Evolutionary conservation across 1,140 invertebrate species (phyloP).

Genomic region (Polypedilum vanderplanki): DNA sequence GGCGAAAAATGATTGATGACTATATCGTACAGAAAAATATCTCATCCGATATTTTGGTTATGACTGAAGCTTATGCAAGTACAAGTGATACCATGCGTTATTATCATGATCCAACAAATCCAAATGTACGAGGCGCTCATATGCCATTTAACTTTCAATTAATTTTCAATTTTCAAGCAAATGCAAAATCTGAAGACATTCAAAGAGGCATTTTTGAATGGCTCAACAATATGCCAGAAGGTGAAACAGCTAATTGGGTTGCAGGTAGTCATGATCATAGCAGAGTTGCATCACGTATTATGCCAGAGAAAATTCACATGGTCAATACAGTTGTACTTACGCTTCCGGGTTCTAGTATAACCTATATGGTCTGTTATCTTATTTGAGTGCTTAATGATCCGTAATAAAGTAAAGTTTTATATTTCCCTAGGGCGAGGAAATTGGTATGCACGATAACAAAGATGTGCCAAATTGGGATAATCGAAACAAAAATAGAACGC

Average conservation of each 20-base stretch:
- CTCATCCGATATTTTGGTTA: constrained; percentile 43
- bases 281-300: constrained; percentile 50
- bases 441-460: constrained; percentile 59
- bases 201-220: constrained; percentile 46
- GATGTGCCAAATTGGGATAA: constrained; percentile 45
- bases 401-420: constrained; percentile 36
- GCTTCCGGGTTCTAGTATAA: constrained; percentile 61
- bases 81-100: constrained; percentile 48
- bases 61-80: constrained; percentile 52
- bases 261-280: constrained; percentile 60
- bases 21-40: constrained; percentile 38
- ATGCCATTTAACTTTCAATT: constrained; percentile 56
- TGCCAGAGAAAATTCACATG: constrained; percentile 49
- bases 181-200: constrained; percentile 48
- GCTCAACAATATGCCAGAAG: constrained; percentile 46
- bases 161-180: constrained; percentile 43
- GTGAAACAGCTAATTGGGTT: constrained; percentile 52
- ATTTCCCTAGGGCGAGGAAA: constrained; percentile 66
- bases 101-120: constrained; percentile 43
- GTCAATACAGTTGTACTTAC: constrained; percentile 57
- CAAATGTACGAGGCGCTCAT: constrained; percentile 48
- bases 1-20: constrained; percentile 52
- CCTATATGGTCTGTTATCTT: constrained; percentile 55
- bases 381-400: background rate
- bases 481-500: constrained; percentile 57